phyloP scores from a whole-genome alignment of 2,797 vertebrate species.

The Eidolon dupreanum region DNA sequence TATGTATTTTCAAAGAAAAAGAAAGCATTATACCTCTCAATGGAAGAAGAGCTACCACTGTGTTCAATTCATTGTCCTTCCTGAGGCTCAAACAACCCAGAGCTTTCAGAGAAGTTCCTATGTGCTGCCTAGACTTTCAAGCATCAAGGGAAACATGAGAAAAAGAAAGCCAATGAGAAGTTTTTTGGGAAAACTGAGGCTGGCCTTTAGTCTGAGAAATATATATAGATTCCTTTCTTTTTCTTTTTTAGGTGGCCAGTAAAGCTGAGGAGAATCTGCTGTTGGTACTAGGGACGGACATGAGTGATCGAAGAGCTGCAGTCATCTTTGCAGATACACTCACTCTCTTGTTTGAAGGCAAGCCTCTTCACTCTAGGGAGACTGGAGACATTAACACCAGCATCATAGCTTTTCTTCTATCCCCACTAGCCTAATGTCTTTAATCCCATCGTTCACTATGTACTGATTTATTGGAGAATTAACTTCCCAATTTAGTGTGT shows the following conservation, averaged over 20 bases:
- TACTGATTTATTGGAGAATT: conserved; percentile 16
- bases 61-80: neutral
- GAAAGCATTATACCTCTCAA: conserved; percentile 4
- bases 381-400: neutral
- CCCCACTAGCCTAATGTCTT: neutral
- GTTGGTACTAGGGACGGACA: conserved; percentile 92
- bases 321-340: conserved; percentile 96
- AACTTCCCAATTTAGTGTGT: neutral
- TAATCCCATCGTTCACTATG: neutral
- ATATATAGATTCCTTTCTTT: neutral
- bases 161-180: neutral
- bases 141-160: neutral
- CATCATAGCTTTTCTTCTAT: conserved; percentile 8
- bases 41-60: neutral
- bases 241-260: conserved; percentile 90
- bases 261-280: conserved; percentile 97
- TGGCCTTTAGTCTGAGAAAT: conserved; percentile 29
- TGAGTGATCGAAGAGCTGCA: conserved; percentile 93
- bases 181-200: conserved; percentile 7
- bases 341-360: conserved; percentile 96
- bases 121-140: neutral
- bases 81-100: neutral
- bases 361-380: conserved; percentile 36
- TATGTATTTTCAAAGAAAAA: conserved; percentile 13
- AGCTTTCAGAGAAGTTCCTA: neutral